Evolutionary conservation across 2,797 vertebrate genomes (phyloP).

Genomic region (Rhabdophis nuchalis): DNA sequence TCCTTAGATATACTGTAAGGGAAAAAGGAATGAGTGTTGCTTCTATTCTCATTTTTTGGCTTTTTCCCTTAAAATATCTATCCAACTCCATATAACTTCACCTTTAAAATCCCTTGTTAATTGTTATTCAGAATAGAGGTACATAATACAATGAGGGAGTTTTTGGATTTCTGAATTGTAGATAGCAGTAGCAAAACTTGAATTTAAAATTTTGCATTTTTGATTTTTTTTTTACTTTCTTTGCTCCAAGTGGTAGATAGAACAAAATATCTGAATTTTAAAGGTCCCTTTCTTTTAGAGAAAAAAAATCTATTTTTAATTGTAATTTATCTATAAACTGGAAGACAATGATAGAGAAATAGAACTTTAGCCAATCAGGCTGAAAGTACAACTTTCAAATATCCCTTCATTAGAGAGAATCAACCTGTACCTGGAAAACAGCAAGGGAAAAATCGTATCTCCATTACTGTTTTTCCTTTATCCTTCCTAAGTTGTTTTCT

Average conservation of each 20-base stretch:
- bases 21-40: not conserved
- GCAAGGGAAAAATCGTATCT: not conserved
- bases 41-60: not conserved
- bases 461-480: not conserved
- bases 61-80: not conserved
- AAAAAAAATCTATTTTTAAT: not conserved
- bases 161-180: not conserved
- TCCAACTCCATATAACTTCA: not conserved
- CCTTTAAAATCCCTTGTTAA: not conserved
- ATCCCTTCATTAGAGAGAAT: not conserved
- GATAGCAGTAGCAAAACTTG: not conserved
- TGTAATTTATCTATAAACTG: not conserved
- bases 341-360: not conserved
- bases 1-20: conserved; percentile 19
- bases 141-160: not conserved
- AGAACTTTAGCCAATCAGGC: not conserved
- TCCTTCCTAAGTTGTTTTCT: not conserved
- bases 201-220: not conserved
- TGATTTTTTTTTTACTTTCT: not conserved
- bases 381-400: not conserved
- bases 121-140: not conserved
- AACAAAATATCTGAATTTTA: not conserved
- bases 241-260: not conserved
- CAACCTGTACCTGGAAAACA: not conserved
- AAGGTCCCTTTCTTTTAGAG: not conserved